Conservation (phyloP, 2,888 invertebrate genomes). For the Drosophila neotestacea region DNA sequence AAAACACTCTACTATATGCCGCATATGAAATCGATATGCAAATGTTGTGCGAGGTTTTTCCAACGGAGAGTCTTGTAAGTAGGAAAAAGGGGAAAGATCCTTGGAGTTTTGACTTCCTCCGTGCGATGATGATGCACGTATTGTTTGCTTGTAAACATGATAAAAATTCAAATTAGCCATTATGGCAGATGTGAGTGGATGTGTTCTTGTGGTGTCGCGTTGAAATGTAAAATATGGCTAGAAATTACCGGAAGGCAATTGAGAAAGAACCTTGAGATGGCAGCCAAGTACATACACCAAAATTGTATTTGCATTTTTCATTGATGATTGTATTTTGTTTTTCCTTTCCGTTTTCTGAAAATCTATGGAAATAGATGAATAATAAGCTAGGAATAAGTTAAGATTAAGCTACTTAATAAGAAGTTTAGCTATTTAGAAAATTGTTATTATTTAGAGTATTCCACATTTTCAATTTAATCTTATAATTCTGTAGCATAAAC, state of each 20-base stretch:
- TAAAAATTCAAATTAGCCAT: conserved; percentile 81
- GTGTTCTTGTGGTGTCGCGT: conserved; percentile 45
- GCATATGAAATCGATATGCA: conserved; percentile 80
- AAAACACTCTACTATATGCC: conserved; percentile 34
- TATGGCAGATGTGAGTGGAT: conserved; percentile 53
- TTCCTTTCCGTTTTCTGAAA: conserved; percentile 3
- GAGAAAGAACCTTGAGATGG: conserved; percentile 33
- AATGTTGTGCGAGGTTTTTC: conserved; percentile 66
- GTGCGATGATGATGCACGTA: conserved; percentile 73
- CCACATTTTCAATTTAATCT: too few relatives aligned
- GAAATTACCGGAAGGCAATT: conserved; percentile 70
- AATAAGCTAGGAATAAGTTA: conserved; percentile 9
- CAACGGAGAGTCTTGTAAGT: not conserved
- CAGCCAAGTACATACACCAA: conserved; percentile 31
- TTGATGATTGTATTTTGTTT: conserved; percentile 28
- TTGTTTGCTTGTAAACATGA: conserved; percentile 81
- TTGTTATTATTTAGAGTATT: not conserved
- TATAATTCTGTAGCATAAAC: too few relatives aligned
- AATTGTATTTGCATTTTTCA: conserved; percentile 61
- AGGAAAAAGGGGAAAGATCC: conserved; percentile 3
- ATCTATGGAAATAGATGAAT: conserved; percentile 42
- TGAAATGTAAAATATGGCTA: conserved; percentile 74
- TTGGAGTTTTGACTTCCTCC: conserved; percentile 44
- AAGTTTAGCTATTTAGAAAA: not conserved
- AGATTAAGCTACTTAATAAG: not conserved